Evolutionary conservation across 1,140 invertebrate genomes (phyloP).

Genomic region (Holcopasites calliopsidis): DNA sequence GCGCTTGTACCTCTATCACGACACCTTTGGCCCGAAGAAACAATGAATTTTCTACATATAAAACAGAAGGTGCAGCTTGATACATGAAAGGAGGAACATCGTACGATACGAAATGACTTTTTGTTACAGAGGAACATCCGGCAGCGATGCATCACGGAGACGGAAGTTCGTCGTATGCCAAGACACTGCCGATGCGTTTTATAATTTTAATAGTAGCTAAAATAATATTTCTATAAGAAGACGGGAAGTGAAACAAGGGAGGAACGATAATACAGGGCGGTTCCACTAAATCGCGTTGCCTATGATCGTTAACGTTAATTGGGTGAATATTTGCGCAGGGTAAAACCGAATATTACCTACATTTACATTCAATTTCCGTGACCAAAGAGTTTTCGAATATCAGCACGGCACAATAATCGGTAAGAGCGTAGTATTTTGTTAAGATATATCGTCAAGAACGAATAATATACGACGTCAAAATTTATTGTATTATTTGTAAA

Average conservation of each 20-base stretch:
- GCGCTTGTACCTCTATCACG: background rate
- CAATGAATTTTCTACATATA: background rate
- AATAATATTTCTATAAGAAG: conserved; percentile 68
- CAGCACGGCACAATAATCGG: conserved; percentile 69
- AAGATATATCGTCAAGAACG: conserved; percentile 66
- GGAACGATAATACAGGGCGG: background rate
- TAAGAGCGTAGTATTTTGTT: conserved; percentile 76
- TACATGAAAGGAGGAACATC: too few relatives aligned
- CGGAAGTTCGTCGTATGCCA: conserved; percentile 67
- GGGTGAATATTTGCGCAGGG: conserved; percentile 67
- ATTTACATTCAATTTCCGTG: conserved; percentile 68
- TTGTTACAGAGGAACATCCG: conserved; percentile 78
- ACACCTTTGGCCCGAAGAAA: background rate
- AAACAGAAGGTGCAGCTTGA: too few relatives aligned
- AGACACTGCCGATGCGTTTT: conserved; percentile 60
- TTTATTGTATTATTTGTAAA: conserved; percentile 73
- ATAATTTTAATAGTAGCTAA: conserved; percentile 69
- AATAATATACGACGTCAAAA: conserved; percentile 64
- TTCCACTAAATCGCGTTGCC: conserved; percentile 39
- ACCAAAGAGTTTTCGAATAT: conserved; percentile 70
- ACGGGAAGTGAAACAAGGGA: background rate
- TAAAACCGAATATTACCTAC: conserved; percentile 67
- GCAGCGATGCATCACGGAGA: conserved; percentile 80
- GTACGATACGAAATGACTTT: conserved; percentile 35
- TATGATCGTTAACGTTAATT: conserved; percentile 54